phyloP scores from a whole-genome alignment of 2,888 invertebrate species.

The Pyrrhia umbra region DNA sequence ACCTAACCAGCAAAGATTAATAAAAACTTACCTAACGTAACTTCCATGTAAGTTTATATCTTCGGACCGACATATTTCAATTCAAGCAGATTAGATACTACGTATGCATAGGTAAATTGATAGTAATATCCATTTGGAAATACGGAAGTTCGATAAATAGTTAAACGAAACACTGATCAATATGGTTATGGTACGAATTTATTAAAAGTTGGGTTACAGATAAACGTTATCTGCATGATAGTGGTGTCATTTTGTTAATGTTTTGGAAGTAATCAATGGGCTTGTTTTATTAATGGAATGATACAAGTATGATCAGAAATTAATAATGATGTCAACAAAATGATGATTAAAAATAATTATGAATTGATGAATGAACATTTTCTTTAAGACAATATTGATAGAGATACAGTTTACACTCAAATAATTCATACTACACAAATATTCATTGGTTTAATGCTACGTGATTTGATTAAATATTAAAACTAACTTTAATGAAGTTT shows the following conservation, averaged over 20 bases:
- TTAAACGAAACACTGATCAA: slow-evolving; percentile 60
- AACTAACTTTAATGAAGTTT: too few species aligned
- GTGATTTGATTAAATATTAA: too few species aligned
- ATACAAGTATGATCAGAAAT: neutral
- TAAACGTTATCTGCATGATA: slow-evolving; percentile 9
- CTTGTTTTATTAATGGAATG: neutral
- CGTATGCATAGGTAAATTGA: slow-evolving; percentile 74
- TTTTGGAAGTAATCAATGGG: neutral
- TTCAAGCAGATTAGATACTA: slow-evolving; percentile 69
- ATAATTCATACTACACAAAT: too few species aligned
- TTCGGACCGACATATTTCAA: slow-evolving; percentile 56
- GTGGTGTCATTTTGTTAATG: neutral
- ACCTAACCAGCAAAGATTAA: neutral
- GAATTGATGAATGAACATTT: too few species aligned
- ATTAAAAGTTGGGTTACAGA: slow-evolving; percentile 9
- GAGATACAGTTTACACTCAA: too few species aligned
- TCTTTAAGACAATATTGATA: too few species aligned
- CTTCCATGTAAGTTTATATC: slow-evolving; percentile 54
- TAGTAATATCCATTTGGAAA: slow-evolving; percentile 63
- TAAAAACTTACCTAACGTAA: neutral
- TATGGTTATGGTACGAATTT: slow-evolving; percentile 35
- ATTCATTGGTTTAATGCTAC: too few species aligned
- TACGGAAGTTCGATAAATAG: slow-evolving; percentile 68
- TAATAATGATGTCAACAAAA: neutral
- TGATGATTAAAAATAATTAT: too few species aligned